phyloP scores from a whole-genome alignment of 2,113 vertebrate genomes.

The Callospermophilus lateralis region DNA sequence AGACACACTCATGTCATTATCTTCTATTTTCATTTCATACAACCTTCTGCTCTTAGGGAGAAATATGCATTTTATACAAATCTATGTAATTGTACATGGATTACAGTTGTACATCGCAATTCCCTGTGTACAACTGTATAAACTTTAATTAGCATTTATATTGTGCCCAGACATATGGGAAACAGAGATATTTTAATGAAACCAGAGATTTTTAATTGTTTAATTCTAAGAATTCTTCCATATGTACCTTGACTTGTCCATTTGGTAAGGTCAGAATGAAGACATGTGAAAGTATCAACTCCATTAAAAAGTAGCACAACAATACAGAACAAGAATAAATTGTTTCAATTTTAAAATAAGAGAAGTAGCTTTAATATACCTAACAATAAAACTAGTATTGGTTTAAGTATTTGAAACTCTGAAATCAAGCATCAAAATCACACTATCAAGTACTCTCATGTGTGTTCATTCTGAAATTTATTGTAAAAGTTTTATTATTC shows the following conservation, averaged over 20 bases:
- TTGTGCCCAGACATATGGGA: neutral
- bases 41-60: neutral
- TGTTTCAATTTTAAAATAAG: conserved; percentile 28
- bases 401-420: neutral
- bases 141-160: neutral
- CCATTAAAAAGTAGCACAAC: neutral
- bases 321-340: neutral
- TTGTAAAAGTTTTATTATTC: neutral
- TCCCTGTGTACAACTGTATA: neutral
- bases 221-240: neutral
- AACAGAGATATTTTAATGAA: neutral
- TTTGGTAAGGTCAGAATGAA: neutral
- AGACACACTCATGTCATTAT: neutral
- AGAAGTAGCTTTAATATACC: neutral
- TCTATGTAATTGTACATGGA: neutral
- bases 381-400: neutral
- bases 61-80: neutral
- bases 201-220: neutral
- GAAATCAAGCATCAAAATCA: neutral
- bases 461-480: neutral
- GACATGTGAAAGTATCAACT: neutral
- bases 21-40: conserved; percentile 18
- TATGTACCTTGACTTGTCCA: neutral
- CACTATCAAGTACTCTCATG: neutral
- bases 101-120: neutral